phyloP scores from a whole-genome alignment of 2,888 invertebrate genomes.

The Dascillus cervinus region DNA sequence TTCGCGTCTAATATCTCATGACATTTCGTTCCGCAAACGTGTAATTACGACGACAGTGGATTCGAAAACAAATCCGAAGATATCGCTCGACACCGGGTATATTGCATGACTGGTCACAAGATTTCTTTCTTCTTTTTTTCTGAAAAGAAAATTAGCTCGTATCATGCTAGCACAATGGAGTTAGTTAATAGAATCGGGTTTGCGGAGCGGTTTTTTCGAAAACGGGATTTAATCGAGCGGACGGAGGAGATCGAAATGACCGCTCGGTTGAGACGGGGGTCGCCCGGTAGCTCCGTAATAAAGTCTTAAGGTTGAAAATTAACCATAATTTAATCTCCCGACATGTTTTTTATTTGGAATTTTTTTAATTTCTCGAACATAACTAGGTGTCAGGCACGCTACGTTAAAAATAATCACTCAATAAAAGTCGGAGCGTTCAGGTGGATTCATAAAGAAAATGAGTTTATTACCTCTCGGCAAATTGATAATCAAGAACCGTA shows the following conservation, averaged over 20 bases:
- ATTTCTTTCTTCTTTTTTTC: conserved; percentile 17
- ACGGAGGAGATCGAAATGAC: conserved; percentile 1
- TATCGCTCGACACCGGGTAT: conserved; percentile 9
- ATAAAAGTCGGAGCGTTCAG: conserved; percentile 24
- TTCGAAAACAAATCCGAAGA: no score
- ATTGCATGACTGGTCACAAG: conserved; percentile 18
- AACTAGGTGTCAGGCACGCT: conserved; percentile 30
- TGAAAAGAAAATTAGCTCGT: conserved; percentile 22
- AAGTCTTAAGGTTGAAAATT: conserved; percentile 26
- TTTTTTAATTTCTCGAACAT: conserved; percentile 24
- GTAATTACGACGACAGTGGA: no score
- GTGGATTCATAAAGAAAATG: conserved; percentile 24
- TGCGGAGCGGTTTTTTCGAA: not conserved
- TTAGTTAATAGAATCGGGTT: conserved; percentile 8
- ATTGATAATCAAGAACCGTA: conserved; percentile 14
- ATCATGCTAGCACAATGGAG: conserved; percentile 20
- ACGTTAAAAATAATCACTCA: conserved; percentile 29
- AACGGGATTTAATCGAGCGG: not conserved
- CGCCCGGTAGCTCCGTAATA: conserved; percentile 24
- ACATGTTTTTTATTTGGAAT: conserved; percentile 20
- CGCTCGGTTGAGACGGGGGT: conserved; percentile 13
- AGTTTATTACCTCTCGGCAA: conserved; percentile 18
- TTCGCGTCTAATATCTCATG: no score
- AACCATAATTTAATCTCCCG: conserved; percentile 26
- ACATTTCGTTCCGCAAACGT: no score